Base-by-base conservation (phyloP, 2,113 vertebrate species). In the Oncorhynchus tshawytscha region DNA sequence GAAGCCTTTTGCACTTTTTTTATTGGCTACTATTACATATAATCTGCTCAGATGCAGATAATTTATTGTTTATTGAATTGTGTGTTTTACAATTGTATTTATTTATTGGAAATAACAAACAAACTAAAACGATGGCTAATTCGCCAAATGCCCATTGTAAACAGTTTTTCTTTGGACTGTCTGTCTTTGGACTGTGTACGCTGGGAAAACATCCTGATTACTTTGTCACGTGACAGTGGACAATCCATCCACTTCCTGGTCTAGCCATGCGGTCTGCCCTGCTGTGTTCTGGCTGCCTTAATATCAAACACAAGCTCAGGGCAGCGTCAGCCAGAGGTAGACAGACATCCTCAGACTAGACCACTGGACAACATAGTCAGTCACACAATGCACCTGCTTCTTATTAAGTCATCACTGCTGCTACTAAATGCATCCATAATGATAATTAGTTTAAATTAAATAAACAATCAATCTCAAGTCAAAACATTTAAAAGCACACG, bases 301-400 rank as follows among this genome's bases (percentile, higher is more conserved):
- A 87, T 77, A 67, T 81, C 72, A 81, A 80, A 81, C 81, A 72
- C 81, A 74, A 82, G 73, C 81, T 75, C 73, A 67, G 62, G 73
- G 70, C 13, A 54, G 51, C 81, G 88, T 88, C 84, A 87, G 83
- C 86, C 87, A 88, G 84, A 76, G 87, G 83, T 85, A 27, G 78
- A 20, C 67, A 77, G 34, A 16, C 49, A 67, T 75, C 72, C 70
- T 81, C 57, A 45, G 76, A 66, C 85, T 9, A 45, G 39, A 45
- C 9, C 39, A 45, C 39, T 45, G 39, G 9, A 45, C 39, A 45
- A 45, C 39, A 45, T 39, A 11, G 39, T 45, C 39, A 45, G 71
- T 62, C n/a, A n/a, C 6, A 22, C 59, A 62, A 62, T 22, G n/a
- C 2, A 24, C 59, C n/a, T 20, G 15, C 3, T 57, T 62, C 1